A percentile compares a stretch with the other conserved stretches of the same genome.
Evolutionary conservation across 2,113 vertebrate species (phyloP).

Genomic region (Sylvietta virens): DNA sequence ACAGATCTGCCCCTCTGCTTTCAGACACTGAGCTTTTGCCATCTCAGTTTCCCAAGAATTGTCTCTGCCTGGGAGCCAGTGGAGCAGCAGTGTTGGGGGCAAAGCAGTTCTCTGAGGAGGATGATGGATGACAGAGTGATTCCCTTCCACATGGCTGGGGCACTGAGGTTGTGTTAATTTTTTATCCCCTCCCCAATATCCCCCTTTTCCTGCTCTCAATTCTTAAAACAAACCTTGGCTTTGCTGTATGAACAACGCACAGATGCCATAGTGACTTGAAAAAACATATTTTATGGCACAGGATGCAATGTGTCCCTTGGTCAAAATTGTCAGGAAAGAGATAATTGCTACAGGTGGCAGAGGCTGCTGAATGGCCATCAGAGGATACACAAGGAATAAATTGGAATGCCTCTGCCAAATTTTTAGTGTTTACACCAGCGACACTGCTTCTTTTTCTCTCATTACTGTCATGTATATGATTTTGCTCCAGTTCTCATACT

Average conservation of each 20-base stretch:
- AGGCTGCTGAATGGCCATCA: neutral
- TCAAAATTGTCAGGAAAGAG: neutral
- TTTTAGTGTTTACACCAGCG: neutral
- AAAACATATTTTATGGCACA: neutral
- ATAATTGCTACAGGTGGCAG: neutral
- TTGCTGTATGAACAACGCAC: neutral
- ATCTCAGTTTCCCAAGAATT: neutral
- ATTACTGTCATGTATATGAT: neutral
- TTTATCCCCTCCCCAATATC: neutral
- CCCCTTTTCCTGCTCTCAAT: neutral
- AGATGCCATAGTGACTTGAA: neutral
- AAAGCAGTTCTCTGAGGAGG: neutral
- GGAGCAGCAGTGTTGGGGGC: neutral
- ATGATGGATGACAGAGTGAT: neutral
- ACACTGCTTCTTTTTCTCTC: neutral
- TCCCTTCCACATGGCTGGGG: neutral
- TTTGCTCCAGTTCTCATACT: neutral
- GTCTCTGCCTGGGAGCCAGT: neutral
- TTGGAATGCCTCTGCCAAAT: neutral
- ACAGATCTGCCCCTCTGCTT: conserved; percentile 31
- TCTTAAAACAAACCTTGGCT: neutral
- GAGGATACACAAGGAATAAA: neutral
- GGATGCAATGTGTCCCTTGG: neutral
- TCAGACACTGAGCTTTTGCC: conserved; percentile 2
- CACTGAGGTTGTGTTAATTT: neutral